Percentiles rank a stretch among this genome's conserved stretches.
phyloP scores from a whole-genome alignment of 37 sponge, comb jelly and placozoan species.

The Bolinopsis microptera region DNA sequence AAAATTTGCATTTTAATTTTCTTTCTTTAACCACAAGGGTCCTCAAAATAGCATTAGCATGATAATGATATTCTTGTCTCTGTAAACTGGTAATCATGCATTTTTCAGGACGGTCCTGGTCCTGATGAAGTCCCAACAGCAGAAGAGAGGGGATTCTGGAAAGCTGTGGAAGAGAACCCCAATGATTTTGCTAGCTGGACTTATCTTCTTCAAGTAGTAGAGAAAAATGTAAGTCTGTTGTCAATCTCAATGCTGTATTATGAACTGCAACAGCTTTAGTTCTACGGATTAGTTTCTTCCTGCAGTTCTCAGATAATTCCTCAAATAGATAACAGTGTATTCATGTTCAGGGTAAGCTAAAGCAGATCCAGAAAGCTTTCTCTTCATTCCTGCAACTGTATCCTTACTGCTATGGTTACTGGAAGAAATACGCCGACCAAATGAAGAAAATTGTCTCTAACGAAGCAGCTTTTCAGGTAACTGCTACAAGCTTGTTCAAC shows the following conservation, averaged over 20 bases:
- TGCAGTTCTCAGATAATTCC: too few species aligned
- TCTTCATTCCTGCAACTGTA: conserved; percentile 74
- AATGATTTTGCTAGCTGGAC: conserved; percentile 86
- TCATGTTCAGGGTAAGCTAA: conserved; percentile 68
- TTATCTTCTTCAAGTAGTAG: conserved; percentile 77
- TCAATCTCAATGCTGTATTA: not conserved
- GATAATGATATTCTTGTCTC: too few species aligned
- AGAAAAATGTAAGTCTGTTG: conserved; percentile 79
- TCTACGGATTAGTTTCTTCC: too few species aligned
- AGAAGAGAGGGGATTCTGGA: conserved; percentile 78
- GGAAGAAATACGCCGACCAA: conserved; percentile 90
- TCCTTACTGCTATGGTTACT: conserved; percentile 93
- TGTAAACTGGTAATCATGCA: too few species aligned
- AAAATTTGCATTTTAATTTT: too few species aligned
- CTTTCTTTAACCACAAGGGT: too few species aligned
- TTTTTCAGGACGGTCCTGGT: conserved; percentile 32
- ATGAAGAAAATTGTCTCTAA: conserved; percentile 65
- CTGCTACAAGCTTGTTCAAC: too few species aligned
- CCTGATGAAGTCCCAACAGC: conserved; percentile 64
- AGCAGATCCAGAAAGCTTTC: conserved; percentile 72
- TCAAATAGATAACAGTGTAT: too few species aligned
- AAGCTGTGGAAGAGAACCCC: conserved; percentile 75
- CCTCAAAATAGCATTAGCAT: too few species aligned
- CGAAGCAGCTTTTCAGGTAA: conserved; percentile 70
- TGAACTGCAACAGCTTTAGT: not conserved